Evolutionary conservation across 2,113 vertebrate species (phyloP).

Genomic region (Hydropotes inermis): DNA sequence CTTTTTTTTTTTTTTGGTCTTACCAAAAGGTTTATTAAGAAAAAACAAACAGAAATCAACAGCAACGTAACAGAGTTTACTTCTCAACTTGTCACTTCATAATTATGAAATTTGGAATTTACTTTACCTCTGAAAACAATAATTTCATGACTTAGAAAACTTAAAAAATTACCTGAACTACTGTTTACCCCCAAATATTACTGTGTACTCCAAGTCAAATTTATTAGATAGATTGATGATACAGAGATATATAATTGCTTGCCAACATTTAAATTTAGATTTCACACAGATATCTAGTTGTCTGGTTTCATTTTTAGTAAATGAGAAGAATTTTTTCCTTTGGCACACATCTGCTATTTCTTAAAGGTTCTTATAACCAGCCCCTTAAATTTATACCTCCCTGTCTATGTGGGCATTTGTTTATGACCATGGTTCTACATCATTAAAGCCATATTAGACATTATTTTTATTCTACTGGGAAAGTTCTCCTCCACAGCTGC

Average conservation of each 20-base stretch:
- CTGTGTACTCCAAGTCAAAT: background rate
- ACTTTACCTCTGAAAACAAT: background rate
- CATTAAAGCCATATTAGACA: background rate
- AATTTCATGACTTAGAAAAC: background rate
- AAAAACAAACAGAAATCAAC: background rate
- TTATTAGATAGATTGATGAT: background rate
- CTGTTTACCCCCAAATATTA: background rate
- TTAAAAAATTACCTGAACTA: background rate
- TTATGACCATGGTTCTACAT: background rate
- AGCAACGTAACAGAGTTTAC: background rate
- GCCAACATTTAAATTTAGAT: background rate
- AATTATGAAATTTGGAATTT: background rate
- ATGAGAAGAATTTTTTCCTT: background rate
- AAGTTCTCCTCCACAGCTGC: background rate
- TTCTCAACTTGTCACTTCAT: background rate
- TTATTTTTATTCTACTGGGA: background rate
- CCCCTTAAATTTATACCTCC: background rate
- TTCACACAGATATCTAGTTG: background rate
- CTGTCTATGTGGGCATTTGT: background rate
- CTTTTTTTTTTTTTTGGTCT: background rate
- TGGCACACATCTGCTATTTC: background rate
- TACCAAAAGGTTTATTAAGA: background rate
- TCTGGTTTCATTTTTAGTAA: background rate
- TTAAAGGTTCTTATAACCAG: background rate
- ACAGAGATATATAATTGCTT: background rate